These are phyloP conservation scores for Bruchidius siliquastri DNA, from an alignment of 2,888 invertebrate species.

Conservation along the genomic window DNA sequence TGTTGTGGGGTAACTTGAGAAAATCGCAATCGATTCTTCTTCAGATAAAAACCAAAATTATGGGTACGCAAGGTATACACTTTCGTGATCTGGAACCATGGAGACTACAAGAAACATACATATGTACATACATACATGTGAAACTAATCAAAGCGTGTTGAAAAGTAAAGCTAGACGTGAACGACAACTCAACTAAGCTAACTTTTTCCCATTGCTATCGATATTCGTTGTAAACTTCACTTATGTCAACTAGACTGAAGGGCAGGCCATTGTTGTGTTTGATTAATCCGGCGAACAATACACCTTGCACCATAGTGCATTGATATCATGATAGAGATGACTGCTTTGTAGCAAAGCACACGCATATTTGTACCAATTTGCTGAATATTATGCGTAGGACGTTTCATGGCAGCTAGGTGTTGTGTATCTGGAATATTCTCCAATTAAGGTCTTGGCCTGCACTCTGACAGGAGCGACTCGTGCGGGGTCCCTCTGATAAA, in stretches of 20 bases:
- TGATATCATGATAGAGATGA: neutral
- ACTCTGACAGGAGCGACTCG: neutral
- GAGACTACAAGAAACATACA: too few species aligned
- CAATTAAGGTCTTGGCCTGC: neutral
- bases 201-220: too few species aligned
- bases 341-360: slow-evolving; percentile 2
- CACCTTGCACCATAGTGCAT: neutral
- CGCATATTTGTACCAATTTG: slow-evolving; percentile 44
- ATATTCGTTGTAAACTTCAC: neutral
- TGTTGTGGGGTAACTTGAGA: too few species aligned
- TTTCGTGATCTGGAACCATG: too few species aligned
- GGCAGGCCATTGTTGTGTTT: neutral
- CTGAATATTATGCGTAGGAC: slow-evolving; percentile 22
- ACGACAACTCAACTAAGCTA: too few species aligned
- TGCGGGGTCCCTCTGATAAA: neutral
- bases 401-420: neutral
- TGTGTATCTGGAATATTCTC: neutral
- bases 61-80: too few species aligned
- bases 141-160: too few species aligned
- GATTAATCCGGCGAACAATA: neutral
- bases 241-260: neutral
- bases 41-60: too few species aligned
- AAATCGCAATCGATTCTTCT: too few species aligned
- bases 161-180: too few species aligned
- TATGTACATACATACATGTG: too few species aligned